Conservation (phyloP, 1,140 invertebrate species). For the Leptopilina boulardi region DNA sequence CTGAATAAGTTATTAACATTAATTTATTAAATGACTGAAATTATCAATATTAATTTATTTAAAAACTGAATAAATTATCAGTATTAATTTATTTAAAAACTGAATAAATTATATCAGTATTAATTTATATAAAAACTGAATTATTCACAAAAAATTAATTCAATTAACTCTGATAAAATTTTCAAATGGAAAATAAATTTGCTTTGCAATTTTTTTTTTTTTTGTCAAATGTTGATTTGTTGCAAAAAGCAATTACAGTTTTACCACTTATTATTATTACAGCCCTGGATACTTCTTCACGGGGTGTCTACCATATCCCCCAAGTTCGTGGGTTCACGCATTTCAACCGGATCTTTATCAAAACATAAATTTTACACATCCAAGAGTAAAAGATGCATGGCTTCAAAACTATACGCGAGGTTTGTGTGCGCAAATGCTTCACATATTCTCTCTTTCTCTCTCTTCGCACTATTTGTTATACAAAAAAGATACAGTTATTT, state of each 20-base stretch:
- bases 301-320: slow-evolving; percentile 21
- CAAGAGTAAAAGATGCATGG: slow-evolving; percentile 19
- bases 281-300: slow-evolving; percentile 18
- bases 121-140: too few species aligned
- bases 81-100: too few species aligned
- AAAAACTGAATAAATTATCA: too few species aligned
- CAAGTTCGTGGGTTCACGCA: slow-evolving; percentile 17
- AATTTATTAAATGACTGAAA: too few species aligned
- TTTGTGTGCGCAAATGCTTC: slow-evolving; percentile 4
- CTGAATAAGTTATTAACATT: too few species aligned
- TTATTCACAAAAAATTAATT: too few species aligned
- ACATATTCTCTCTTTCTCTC: background rate
- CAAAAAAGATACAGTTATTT: slow-evolving; percentile 13
- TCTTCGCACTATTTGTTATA: background rate
- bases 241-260: background rate
- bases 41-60: too few species aligned
- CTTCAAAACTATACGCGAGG: background rate
- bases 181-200: background rate
- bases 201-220: background rate
- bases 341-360: slow-evolving; percentile 49
- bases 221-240: background rate
- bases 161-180: too few species aligned
- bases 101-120: too few species aligned
- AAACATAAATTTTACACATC: slow-evolving; percentile 45
- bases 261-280: slow-evolving; percentile 26